Conservation (phyloP, 2,888 invertebrate species). For the Tinea pellionella region DNA sequence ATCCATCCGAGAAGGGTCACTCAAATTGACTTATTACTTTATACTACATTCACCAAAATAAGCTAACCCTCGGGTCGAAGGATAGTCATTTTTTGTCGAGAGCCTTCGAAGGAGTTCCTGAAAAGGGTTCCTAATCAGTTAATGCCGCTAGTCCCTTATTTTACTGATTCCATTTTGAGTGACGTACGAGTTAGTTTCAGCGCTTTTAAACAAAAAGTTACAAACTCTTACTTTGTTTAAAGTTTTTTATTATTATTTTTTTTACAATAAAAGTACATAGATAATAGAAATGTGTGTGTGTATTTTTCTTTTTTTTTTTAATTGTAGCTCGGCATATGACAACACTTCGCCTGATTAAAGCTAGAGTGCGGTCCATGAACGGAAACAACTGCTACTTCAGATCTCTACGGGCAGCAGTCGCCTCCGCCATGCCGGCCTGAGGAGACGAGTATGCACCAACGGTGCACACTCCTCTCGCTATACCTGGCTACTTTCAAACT, state of each 20-base stretch:
- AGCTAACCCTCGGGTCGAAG: conserved; percentile 7
- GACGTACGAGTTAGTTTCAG: neutral
- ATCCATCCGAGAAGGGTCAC: neutral
- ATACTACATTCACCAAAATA: conserved; percentile 3
- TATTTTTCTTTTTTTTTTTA: no score
- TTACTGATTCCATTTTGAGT: conserved; percentile 12
- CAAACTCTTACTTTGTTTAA: neutral
- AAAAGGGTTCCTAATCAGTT: conserved; percentile 16
- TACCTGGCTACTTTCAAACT: no score
- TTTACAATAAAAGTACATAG: no score
- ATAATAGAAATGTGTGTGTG: no score
- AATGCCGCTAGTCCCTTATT: conserved; percentile 13
- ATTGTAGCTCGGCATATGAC: no score
- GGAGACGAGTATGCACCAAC: no score
- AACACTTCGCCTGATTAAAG: no score
- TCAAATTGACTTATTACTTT: conserved; percentile 11
- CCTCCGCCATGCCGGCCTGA: no score
- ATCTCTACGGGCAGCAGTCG: no score
- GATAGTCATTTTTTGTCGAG: conserved; percentile 9
- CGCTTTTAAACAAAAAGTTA: conserved; percentile 1
- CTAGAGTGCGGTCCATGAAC: no score
- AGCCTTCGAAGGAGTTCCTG: conserved; percentile 6
- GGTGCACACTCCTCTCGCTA: no score
- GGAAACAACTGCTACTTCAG: no score
- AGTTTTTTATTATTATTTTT: neutral